A percentile compares a stretch with the other conserved stretches of the same genome.
These are phyloP conservation scores for Ceuthmochares aereus DNA, from an alignment of 2,113 vertebrate genomes.

Conservation along the genomic window DNA sequence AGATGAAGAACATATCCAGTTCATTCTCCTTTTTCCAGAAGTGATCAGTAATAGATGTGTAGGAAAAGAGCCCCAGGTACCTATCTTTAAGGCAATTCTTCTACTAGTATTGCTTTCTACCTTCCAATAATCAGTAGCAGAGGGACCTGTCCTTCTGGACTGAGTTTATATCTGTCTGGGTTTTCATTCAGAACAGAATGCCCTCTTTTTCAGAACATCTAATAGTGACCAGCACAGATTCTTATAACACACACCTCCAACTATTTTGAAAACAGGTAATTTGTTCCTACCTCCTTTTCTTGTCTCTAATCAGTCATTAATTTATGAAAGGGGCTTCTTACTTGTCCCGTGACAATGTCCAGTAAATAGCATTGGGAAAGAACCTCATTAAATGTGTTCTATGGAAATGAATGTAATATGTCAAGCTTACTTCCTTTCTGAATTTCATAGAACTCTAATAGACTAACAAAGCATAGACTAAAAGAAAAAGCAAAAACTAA, in stretches of 20 bases:
- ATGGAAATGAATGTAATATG: not conserved
- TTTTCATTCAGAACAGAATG: not conserved
- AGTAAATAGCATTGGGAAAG: not conserved
- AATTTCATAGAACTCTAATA: not conserved
- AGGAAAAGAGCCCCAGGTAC: not conserved
- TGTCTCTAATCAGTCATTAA: not conserved
- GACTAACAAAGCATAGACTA: not conserved
- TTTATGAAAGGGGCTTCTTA: not conserved
- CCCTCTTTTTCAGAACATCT: not conserved
- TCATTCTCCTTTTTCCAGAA: not conserved
- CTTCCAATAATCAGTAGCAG: not conserved
- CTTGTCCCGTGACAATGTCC: not conserved
- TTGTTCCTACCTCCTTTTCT: not conserved
- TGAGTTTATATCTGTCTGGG: not conserved
- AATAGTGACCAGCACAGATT: not conserved
- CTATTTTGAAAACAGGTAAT: not conserved
- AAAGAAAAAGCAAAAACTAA: not conserved
- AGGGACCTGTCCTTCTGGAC: not conserved
- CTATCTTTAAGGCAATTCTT: not conserved
- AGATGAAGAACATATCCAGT: not conserved
- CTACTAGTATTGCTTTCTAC: not conserved
- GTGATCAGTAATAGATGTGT: not conserved
- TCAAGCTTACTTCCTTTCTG: not conserved
- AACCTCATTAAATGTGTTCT: not conserved
- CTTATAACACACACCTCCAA: not conserved